Evolutionary conservation across 37 sponge, comb jelly and placozoan species (phyloP), one percentile per base, ranked within the genome.

Genomic region (Haliclona indistincta): DNA sequence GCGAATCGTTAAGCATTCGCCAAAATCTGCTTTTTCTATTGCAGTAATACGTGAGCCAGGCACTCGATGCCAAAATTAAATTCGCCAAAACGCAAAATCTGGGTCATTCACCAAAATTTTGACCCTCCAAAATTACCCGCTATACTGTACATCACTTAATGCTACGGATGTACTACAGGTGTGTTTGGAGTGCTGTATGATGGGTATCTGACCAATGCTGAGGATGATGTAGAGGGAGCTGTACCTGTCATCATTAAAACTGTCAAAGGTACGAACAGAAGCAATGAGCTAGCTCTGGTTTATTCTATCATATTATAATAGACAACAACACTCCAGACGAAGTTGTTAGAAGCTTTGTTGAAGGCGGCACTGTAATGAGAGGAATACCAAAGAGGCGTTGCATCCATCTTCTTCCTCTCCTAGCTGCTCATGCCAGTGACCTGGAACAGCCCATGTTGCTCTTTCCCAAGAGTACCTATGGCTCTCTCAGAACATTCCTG

Each of bases 121-220:
- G n/a, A n/a, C n/a, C n/a, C n/a, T n/a, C n/a, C n/a, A n/a, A n/a
- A n/a, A n/a, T n/a, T n/a, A n/a, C n/a, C n/a, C n/a, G n/a, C n/a
- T n/a, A n/a, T n/a, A n/a, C n/a, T n/a, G n/a, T n/a, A n/a, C n/a
- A n/a, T n/a, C n/a, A n/a, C n/a, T n/a, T n/a, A n/a, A n/a, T n/a
- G n/a, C n/a, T n/a, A n/a, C n/a, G n/a, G n/a, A n/a, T n/a, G n/a
- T n/a, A n/a, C 4, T 54, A 20, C 76, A 89, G 90, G 90, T 51
- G 76, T 77, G 44, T 90, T 85, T 76, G 78, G 86, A 17, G 71
- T 81, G 35, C 52, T 90, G 67, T 81, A 85, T 77, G 86, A 90
- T 28, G 91, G 91, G 44, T 85, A 85, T 73, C 86, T 90, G 22
- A 77, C 72, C 62, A 90, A 90, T 54, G 86, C 91, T 8, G 91